These are phyloP conservation scores for Oikopleura vanhoeffeni DNA, from an alignment of 23 tunicate species.

Conservation along the genomic window DNA sequence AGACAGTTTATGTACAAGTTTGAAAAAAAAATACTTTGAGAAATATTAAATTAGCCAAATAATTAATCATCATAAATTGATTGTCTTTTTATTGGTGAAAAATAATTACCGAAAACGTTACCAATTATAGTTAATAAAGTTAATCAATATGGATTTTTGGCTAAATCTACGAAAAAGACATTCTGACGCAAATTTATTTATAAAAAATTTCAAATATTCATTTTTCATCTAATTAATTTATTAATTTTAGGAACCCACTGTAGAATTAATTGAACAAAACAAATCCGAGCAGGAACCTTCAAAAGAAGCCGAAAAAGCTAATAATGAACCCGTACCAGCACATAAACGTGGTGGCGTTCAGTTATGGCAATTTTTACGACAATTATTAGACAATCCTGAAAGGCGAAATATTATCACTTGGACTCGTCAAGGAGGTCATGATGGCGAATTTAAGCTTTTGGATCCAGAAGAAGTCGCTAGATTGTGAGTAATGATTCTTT, in stretches of 20 bases:
- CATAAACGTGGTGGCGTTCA: constrained; percentile 10
- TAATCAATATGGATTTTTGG: too few species aligned
- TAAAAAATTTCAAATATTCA: too few species aligned
- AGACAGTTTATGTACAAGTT: too few species aligned
- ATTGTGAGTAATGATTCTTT: not conserved
- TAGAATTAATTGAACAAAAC: not conserved
- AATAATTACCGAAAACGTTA: too few species aligned
- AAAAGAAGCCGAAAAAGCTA: not conserved
- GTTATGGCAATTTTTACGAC: constrained; percentile 10
- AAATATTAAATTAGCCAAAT: too few species aligned
- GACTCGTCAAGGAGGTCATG: constrained; percentile 12
- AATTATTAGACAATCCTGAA: constrained; percentile 2
- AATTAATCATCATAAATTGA: too few species aligned
- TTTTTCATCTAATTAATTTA: too few species aligned
- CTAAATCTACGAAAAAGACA: too few species aligned
- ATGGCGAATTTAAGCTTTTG: constrained; percentile 7
- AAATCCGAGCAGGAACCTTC: not conserved
- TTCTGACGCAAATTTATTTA: too few species aligned
- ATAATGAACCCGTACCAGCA: not conserved
- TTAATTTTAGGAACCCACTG: not conserved
- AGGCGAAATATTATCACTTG: not conserved
- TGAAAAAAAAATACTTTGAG: too few species aligned
- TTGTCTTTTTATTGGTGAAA: too few species aligned
- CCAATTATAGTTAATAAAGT: too few species aligned
- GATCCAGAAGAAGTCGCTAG: constrained; percentile 14